Evolutionary conservation across 2,113 vertebrate genomes (phyloP).

Genomic region (Gila orcuttii): DNA sequence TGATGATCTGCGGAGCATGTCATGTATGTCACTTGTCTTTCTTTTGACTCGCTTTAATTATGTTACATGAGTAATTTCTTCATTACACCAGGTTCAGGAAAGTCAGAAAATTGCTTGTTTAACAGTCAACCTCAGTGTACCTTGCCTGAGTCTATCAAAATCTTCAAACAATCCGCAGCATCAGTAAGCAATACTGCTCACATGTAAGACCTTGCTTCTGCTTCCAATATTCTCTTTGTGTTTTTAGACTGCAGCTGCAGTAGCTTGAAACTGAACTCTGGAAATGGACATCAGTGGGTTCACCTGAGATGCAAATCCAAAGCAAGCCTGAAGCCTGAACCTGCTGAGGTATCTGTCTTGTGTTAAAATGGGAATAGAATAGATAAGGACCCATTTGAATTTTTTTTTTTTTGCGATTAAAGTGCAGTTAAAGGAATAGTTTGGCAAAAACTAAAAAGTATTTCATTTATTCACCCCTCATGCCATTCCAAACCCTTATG

Average conservation of each 20-base stretch:
- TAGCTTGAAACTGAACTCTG: neutral
- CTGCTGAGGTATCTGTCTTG: neutral
- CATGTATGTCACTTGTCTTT: neutral
- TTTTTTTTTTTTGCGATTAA: neutral
- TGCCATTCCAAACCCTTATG: no score
- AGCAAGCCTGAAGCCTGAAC: neutral
- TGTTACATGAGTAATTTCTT: neutral
- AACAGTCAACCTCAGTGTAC: neutral
- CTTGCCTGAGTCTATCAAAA: neutral
- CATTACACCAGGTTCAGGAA: neutral
- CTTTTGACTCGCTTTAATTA: neutral
- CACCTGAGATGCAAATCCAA: neutral
- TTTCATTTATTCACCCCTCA: neutral
- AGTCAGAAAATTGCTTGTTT: neutral
- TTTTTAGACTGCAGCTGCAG: neutral
- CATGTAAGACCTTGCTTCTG: neutral
- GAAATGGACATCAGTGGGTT: conserved; percentile 7
- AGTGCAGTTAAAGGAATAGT: neutral
- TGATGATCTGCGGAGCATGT: neutral
- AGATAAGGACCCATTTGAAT: neutral
- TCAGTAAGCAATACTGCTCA: neutral
- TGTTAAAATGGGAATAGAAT: neutral
- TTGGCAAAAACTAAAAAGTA: neutral
- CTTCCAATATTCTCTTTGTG: conserved; percentile 4
- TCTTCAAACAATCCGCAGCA: conserved; percentile 7